Percentiles rank a stretch among this genome's conserved stretches.
These are phyloP conservation scores for Drosophila equinoxialis DNA, from an alignment of 1,140 invertebrate genomes.

Conservation along the genomic window DNA sequence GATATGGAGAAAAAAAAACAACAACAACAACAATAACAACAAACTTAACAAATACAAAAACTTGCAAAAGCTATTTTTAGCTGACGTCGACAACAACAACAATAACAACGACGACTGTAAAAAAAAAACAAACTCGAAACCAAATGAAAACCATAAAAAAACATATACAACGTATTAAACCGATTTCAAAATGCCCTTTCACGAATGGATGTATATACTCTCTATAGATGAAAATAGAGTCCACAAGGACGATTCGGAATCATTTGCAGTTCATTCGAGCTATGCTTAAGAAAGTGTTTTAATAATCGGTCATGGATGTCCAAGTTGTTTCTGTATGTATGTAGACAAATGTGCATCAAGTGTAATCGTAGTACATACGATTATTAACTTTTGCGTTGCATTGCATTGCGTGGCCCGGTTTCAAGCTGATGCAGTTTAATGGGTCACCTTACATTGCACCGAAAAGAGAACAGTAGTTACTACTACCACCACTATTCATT, in stretches of 20 bases:
- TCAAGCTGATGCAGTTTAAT: conserved; percentile 3
- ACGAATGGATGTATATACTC: too few relatives aligned
- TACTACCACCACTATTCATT: background rate
- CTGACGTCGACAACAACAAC: conserved; percentile 15
- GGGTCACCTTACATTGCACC: background rate
- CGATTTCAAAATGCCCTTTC: conserved; percentile 20
- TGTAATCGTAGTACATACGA: background rate
- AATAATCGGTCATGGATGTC: too few relatives aligned
- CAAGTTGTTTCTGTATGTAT: background rate
- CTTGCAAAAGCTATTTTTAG: conserved; percentile 54
- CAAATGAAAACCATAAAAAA: conserved; percentile 31
- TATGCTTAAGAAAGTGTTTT: too few relatives aligned
- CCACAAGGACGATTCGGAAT: too few relatives aligned
- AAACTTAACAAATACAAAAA: conserved; percentile 34
- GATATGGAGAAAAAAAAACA: conserved; percentile 45
- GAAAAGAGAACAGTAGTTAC: background rate
- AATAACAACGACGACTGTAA: conserved; percentile 23
- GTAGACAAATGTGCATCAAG: background rate
- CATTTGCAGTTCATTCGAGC: too few relatives aligned
- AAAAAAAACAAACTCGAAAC: conserved; percentile 37
- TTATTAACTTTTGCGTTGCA: background rate
- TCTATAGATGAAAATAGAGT: background rate
- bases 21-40: background rate
- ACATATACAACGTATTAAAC: background rate
- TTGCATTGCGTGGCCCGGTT: background rate